Percentiles rank a stretch among this genome's conserved stretches.
Evolutionary conservation across 1,140 invertebrate genomes (phyloP).

Genomic region (Maconellicoccus hirsutus): DNA sequence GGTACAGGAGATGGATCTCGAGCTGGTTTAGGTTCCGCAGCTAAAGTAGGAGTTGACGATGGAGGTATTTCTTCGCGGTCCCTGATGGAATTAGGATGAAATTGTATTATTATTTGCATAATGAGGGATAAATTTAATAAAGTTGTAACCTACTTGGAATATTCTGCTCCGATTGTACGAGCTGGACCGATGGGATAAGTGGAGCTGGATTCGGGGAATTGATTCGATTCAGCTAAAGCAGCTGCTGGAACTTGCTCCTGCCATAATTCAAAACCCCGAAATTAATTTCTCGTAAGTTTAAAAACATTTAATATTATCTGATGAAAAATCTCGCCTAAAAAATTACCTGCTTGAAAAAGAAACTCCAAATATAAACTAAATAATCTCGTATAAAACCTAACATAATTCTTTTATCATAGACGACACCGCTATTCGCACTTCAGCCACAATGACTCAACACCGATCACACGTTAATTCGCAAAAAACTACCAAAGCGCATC

Average conservation of each 20-base stretch:
- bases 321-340: not conserved
- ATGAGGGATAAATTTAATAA: too few relatives aligned
- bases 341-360: not conserved
- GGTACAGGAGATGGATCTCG: too few relatives aligned
- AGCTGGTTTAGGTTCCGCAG: not conserved
- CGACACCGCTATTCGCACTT: not conserved
- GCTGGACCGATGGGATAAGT: not conserved
- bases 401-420: not conserved
- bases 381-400: conserved; percentile 11
- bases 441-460: not conserved
- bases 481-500: not conserved
- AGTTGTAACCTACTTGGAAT: not conserved
- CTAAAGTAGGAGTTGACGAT: too few relatives aligned
- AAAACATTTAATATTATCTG: not conserved
- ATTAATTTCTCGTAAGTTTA: not conserved
- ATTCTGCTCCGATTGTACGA: not conserved
- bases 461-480: not conserved
- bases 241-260: not conserved
- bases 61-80: not conserved
- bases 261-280: too few relatives aligned
- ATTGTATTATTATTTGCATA: too few relatives aligned
- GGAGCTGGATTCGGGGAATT: not conserved
- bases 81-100: not conserved
- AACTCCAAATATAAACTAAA: conserved; percentile 7
- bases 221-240: not conserved